phyloP scores from a whole-genome alignment of 2,113 vertebrate species.

The Dromaius novaehollandiae region DNA sequence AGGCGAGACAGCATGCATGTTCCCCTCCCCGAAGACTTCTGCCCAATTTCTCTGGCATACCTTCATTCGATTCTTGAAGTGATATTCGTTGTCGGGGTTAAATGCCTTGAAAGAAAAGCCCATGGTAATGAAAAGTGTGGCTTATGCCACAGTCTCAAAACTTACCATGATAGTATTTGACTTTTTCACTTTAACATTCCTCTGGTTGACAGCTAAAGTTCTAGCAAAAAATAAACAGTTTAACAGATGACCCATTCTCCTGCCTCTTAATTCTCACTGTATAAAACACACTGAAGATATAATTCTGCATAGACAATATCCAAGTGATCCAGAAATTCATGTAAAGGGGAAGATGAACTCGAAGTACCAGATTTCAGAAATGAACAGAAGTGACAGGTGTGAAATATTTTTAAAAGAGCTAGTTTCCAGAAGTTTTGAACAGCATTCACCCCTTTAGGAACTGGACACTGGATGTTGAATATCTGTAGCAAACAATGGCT shows the following conservation, averaged over 20 bases:
- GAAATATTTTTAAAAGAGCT: fast-evolving
- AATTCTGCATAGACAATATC: not conserved
- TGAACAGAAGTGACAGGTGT: not conserved
- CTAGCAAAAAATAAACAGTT: not conserved
- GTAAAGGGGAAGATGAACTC: not conserved
- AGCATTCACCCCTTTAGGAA: not conserved
- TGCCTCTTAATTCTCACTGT: not conserved
- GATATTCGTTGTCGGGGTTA: constrained; percentile 98
- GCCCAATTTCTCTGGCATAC: constrained; percentile 95
- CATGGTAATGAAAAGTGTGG: not conserved
- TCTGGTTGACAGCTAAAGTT: not conserved
- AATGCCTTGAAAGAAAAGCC: constrained; percentile 84
- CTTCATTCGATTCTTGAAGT: constrained; percentile 99
- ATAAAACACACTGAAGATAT: not conserved
- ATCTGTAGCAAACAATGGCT: not conserved
- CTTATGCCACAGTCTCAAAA: not conserved
- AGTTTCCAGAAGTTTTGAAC: not conserved
- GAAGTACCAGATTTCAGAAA: not conserved
- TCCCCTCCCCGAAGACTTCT: constrained; percentile 96
- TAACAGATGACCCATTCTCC: not conserved
- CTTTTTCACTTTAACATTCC: not conserved
- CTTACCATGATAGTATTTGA: not conserved
- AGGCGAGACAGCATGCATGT: constrained; percentile 93
- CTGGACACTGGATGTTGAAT: not conserved
- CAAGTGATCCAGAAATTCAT: not conserved